A percentile compares a stretch with the other conserved stretches of the same genome.
These are phyloP conservation scores for Epicampocera succincta DNA, from an alignment of 2,888 invertebrate species.

Conservation along the genomic window DNA sequence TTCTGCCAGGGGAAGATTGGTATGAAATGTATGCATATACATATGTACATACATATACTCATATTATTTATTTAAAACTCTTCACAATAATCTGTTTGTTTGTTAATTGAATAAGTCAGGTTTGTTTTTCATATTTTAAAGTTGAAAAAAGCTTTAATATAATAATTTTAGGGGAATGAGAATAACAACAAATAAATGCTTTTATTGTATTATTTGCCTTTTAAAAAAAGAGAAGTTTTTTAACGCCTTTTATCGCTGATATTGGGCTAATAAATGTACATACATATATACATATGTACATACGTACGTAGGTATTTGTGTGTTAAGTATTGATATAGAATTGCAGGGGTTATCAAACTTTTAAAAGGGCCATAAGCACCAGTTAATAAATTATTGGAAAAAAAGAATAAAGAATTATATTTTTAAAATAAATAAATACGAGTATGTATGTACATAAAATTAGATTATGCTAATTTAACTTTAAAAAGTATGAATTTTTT, in stretches of 20 bases:
- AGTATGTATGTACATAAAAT: too few species aligned
- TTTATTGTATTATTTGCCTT: conserved; percentile 41
- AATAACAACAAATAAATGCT: conserved; percentile 28
- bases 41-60: too few species aligned
- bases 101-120: neutral
- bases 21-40: too few species aligned
- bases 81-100: conserved; percentile 22
- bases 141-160: neutral
- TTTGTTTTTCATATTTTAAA: neutral
- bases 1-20: conserved; percentile 9
- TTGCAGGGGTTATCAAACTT: conserved; percentile 16
- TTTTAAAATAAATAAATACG: too few species aligned
- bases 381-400: too few species aligned
- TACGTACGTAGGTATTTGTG: conserved; percentile 2
- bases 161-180: conserved; percentile 21
- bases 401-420: too few species aligned
- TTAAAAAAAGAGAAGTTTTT: conserved; percentile 48
- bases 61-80: conserved; percentile 31
- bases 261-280: neutral
- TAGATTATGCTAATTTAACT: too few species aligned
- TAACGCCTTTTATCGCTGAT: conserved; percentile 53
- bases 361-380: neutral
- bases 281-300: too few species aligned
- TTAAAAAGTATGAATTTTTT: too few species aligned
- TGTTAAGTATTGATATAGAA: conserved; percentile 21